These are phyloP conservation scores for Oostethus manadensis DNA, from an alignment of 2,113 vertebrate genomes.

Conservation along the genomic window DNA sequence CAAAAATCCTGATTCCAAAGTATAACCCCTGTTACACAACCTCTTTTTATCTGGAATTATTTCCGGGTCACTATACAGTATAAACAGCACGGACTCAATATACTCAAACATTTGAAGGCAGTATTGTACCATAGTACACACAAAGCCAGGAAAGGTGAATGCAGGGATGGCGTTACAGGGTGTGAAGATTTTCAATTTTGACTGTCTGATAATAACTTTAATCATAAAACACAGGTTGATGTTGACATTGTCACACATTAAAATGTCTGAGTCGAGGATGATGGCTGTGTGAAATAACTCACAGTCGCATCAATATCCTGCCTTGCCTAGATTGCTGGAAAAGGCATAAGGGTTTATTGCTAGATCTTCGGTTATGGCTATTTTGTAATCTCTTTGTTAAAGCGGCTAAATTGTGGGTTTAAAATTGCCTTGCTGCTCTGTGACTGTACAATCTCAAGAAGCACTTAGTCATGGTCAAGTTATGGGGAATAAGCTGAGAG, in stretches of 20 bases:
- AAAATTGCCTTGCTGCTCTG: not conserved
- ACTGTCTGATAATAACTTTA: too few relatives aligned
- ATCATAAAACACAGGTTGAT: too few relatives aligned
- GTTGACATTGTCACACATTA: too few relatives aligned
- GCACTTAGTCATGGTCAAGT: slow-evolving; percentile 10
- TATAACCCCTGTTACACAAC: too few relatives aligned
- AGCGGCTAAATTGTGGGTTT: not conserved
- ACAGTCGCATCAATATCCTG: not conserved
- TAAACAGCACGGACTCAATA: not conserved
- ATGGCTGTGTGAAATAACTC: not conserved
- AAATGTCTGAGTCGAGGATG: not conserved
- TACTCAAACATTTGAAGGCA: too few relatives aligned
- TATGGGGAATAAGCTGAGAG: slow-evolving; percentile 18
- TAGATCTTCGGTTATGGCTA: not conserved
- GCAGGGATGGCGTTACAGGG: too few relatives aligned
- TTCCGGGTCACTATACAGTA: too few relatives aligned
- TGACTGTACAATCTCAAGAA: not conserved
- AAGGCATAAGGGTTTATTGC: not conserved
- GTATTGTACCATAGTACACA: too few relatives aligned
- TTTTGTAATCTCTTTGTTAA: not conserved
- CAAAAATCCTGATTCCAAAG: too few relatives aligned
- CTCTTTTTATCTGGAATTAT: too few relatives aligned
- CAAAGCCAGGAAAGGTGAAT: too few relatives aligned
- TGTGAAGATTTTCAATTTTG: too few relatives aligned
- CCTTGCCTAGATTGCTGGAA: not conserved